A percentile compares a stretch with the other conserved stretches of the same genome.
phyloP scores from a whole-genome alignment of 2,888 invertebrate genomes.

The Thumatha senex region DNA sequence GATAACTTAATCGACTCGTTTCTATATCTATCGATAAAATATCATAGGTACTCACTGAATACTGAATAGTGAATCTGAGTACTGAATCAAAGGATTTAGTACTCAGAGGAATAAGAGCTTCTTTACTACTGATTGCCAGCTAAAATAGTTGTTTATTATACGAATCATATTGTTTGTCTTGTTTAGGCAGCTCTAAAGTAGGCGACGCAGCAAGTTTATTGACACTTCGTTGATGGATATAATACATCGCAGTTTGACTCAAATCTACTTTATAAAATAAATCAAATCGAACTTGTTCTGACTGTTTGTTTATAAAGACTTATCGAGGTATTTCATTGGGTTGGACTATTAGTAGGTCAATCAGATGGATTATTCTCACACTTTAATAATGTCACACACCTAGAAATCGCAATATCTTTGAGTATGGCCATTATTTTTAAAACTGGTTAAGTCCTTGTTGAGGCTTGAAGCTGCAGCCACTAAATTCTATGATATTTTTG shows the following conservation, averaged over 20 bases:
- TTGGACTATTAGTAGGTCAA: background rate
- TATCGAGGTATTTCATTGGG: background rate
- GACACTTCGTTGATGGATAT: constrained; percentile 23
- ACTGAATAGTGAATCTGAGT: too few relatives aligned
- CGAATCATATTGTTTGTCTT: constrained; percentile 35
- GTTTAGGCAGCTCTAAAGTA: constrained; percentile 28
- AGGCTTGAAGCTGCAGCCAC: too few relatives aligned
- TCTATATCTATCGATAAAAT: too few relatives aligned
- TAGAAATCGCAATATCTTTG: too few relatives aligned
- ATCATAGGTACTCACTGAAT: too few relatives aligned
- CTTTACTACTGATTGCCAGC: constrained; percentile 44
- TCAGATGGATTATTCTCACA: too few relatives aligned
- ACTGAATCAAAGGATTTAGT: too few relatives aligned
- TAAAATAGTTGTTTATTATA: constrained; percentile 48
- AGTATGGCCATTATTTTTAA: too few relatives aligned
- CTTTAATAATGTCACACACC: too few relatives aligned
- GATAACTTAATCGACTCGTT: too few relatives aligned
- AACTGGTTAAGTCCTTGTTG: too few relatives aligned
- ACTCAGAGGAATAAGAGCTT: constrained; percentile 18
- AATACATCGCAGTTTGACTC: constrained; percentile 7
- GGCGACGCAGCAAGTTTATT: constrained; percentile 25
- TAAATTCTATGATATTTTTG: too few relatives aligned
- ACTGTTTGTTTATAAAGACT: constrained; percentile 1
- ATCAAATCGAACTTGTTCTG: constrained; percentile 2
- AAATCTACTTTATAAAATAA: constrained; percentile 11